Conservation (phyloP, 2,797 vertebrate species). For the Vireo griseus region DNA sequence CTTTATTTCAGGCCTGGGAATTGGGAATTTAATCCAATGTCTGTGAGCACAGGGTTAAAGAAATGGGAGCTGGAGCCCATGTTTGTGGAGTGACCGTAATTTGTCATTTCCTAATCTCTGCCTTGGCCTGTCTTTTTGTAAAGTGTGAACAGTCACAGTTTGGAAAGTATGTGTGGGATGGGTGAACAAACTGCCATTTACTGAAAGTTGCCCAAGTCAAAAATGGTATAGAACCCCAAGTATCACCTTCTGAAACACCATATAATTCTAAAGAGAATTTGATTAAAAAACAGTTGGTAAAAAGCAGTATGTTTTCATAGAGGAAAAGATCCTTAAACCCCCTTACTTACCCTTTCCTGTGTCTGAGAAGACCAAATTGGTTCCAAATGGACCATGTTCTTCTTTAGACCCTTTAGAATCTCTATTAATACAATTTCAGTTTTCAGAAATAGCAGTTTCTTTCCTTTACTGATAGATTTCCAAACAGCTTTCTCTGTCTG, state of each 20-base stretch:
- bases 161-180: accelerated
- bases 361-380: background rate
- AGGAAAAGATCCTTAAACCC: background rate
- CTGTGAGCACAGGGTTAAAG: background rate
- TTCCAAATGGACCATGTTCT: background rate
- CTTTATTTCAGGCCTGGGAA: background rate
- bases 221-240: background rate
- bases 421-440: background rate
- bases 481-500: slow-evolving; percentile 12
- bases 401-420: background rate
- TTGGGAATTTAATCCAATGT: background rate
- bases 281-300: background rate
- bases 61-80: background rate
- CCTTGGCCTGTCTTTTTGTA: background rate
- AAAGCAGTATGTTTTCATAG: background rate
- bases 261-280: background rate
- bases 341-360: background rate
- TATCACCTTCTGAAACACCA: background rate
- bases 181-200: background rate
- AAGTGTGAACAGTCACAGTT: background rate
- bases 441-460: slow-evolving; percentile 15
- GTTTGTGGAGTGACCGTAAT: background rate
- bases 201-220: background rate
- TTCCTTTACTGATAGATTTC: background rate
- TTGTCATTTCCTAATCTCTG: background rate